Conservation (phyloP, 1,140 invertebrate genomes). For the Drosophila suzukii region DNA sequence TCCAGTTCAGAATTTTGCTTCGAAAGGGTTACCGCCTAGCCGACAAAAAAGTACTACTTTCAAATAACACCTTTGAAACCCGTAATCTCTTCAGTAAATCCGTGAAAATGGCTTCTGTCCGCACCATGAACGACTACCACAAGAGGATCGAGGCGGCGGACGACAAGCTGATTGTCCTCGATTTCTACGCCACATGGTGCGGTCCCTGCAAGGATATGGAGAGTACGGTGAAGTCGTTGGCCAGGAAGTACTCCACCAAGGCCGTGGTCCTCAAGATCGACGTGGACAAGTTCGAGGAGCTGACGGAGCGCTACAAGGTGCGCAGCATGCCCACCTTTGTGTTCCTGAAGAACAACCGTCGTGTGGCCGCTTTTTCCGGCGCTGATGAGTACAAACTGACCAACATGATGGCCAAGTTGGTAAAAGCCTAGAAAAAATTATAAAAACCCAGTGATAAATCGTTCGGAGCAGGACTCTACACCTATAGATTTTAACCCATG, state of each 20-base stretch:
- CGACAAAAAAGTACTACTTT: neutral
- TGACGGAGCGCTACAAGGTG: constrained; percentile 49
- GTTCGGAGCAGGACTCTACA: constrained; percentile 1
- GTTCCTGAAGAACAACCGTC: constrained; percentile 35
- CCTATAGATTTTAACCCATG: constrained; percentile 1
- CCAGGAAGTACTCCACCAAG: constrained; percentile 42
- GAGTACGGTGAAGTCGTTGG: constrained; percentile 73
- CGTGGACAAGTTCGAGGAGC: constrained; percentile 57
- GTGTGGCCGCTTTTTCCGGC: constrained; percentile 37
- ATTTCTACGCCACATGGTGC: constrained; percentile 85
- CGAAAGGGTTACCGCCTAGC: neutral
- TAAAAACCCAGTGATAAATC: neutral
- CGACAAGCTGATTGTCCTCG: constrained; percentile 87
- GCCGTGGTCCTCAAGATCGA: constrained; percentile 58
- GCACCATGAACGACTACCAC: constrained; percentile 49
- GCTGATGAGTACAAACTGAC: constrained; percentile 59
- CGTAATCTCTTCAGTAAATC: neutral
- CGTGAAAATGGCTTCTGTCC: constrained; percentile 31
- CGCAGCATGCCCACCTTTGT: constrained; percentile 62
- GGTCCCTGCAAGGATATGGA: constrained; percentile 88
- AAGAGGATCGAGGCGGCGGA: constrained; percentile 85
- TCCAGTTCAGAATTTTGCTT: neutral
- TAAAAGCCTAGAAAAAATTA: constrained; percentile 11
- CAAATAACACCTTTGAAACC: neutral
- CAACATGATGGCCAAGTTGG: constrained; percentile 45